Evolutionary conservation across 1,140 invertebrate genomes (phyloP).

Genomic region (Scaptodrosophila lebanonensis): DNA sequence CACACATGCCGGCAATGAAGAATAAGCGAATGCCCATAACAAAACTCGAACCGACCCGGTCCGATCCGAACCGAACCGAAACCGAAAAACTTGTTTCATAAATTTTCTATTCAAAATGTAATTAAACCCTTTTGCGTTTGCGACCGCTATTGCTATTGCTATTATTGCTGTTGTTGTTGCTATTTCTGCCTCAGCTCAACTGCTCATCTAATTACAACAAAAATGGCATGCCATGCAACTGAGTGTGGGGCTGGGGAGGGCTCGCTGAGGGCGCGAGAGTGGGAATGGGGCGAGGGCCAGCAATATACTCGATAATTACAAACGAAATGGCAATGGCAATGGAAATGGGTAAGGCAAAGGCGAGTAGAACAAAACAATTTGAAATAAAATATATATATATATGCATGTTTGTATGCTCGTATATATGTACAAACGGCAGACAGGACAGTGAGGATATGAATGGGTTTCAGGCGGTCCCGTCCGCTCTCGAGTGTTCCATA

Average conservation of each 20-base stretch:
- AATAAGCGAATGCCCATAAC: conserved; percentile 20
- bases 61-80: conserved; percentile 33
- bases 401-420: too few species aligned
- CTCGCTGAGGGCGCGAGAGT: too few species aligned
- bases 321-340: conserved; percentile 59
- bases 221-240: conserved; percentile 30
- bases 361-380: conserved; percentile 11
- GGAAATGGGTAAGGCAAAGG: conserved; percentile 14
- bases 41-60: conserved; percentile 14
- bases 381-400: neutral
- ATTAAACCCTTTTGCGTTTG: conserved; percentile 59
- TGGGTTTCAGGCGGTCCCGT: neutral
- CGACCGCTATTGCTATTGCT: too few species aligned
- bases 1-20: conserved; percentile 57
- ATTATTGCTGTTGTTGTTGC: conserved; percentile 19
- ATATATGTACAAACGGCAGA: neutral
- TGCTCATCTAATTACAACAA: conserved; percentile 72
- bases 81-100: conserved; percentile 71
- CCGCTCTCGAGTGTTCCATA: conserved; percentile 46
- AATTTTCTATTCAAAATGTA: conserved; percentile 74
- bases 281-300: conserved; percentile 1
- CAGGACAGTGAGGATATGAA: neutral
- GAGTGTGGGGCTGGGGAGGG: neutral
- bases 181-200: conserved; percentile 27
- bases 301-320: conserved; percentile 72